phyloP scores from a whole-genome alignment of 2,888 invertebrate species.

The Dendrolimus houi region DNA sequence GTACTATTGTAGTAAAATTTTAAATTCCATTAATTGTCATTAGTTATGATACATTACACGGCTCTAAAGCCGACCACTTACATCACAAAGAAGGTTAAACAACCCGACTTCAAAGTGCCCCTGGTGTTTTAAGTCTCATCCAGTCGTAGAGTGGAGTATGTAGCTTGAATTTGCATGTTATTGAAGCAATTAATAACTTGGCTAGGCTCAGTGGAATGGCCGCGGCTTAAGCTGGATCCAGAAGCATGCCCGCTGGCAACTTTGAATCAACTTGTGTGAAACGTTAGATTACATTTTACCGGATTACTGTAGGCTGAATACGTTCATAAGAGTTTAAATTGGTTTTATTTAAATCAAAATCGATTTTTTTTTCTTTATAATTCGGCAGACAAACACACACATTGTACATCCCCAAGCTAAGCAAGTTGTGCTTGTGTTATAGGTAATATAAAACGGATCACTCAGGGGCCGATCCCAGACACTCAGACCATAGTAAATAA shows the following conservation, averaged over 20 bases:
- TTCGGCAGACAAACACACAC: too few relatives aligned
- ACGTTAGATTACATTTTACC: neutral
- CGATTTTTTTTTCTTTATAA: neutral
- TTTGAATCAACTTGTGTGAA: neutral
- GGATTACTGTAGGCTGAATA: constrained; percentile 1
- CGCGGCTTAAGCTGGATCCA: constrained; percentile 15
- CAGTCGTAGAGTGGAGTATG: constrained; percentile 11
- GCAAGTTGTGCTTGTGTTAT: too few relatives aligned
- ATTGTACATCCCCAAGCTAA: too few relatives aligned
- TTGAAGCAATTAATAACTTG: constrained; percentile 35
- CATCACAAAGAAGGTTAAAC: neutral
- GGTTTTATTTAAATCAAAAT: constrained; percentile 1
- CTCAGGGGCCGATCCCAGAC: too few relatives aligned
- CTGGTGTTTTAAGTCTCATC: neutral
- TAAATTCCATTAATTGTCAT: too few relatives aligned
- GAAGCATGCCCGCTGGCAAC: constrained; percentile 4
- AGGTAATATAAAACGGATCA: too few relatives aligned
- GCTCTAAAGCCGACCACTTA: neutral
- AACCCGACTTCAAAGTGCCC: neutral
- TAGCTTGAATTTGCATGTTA: constrained; percentile 33
- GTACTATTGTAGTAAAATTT: too few relatives aligned
- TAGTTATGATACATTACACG: too few relatives aligned
- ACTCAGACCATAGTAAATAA: too few relatives aligned
- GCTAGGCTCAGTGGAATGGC: constrained; percentile 12
- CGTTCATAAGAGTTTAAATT: constrained; percentile 2